Evolutionary conservation across 92 coral and sea anemone species (phyloP).

Genomic region (Micromussa lordhowensis): DNA sequence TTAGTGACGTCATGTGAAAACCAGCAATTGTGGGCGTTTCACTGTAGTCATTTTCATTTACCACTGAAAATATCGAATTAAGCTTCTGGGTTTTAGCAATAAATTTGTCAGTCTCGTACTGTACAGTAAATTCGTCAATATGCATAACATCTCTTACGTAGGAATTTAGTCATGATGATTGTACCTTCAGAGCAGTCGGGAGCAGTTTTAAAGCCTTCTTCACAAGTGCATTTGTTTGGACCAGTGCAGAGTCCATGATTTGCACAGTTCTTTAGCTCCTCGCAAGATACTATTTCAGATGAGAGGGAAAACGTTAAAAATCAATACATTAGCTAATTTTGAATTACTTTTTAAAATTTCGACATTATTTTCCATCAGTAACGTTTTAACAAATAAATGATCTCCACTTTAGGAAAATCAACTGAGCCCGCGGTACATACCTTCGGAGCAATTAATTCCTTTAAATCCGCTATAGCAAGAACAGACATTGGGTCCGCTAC

Average conservation of each 20-base stretch:
- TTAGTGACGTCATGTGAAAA: too few species aligned
- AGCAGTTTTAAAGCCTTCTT: conserved; percentile 46
- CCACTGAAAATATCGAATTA: too few species aligned
- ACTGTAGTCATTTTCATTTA: too few species aligned
- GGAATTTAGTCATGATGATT: too few species aligned
- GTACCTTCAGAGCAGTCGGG: conserved; percentile 69
- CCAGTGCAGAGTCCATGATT: conserved; percentile 68
- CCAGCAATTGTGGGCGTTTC: too few species aligned
- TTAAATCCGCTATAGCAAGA: conserved; percentile 59
- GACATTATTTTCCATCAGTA: not conserved
- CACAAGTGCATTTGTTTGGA: conserved; percentile 62
- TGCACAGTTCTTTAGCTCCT: conserved; percentile 63
- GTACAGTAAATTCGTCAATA: too few species aligned
- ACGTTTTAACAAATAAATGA: not conserved
- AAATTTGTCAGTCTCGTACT: not conserved
- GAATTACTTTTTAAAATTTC: not conserved
- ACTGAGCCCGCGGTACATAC: conserved; percentile 34
- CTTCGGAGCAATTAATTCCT: conserved; percentile 72
- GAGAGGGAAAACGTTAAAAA: too few species aligned
- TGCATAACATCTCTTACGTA: too few species aligned
- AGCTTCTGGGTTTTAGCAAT: too few species aligned
- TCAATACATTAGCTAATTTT: not conserved
- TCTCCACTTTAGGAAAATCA: not conserved
- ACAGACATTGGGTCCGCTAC: conserved; percentile 67
- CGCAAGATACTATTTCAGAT: conserved; percentile 59